Conservation (phyloP, 2,888 invertebrate genomes). For the Temnothorax ravouxi region DNA sequence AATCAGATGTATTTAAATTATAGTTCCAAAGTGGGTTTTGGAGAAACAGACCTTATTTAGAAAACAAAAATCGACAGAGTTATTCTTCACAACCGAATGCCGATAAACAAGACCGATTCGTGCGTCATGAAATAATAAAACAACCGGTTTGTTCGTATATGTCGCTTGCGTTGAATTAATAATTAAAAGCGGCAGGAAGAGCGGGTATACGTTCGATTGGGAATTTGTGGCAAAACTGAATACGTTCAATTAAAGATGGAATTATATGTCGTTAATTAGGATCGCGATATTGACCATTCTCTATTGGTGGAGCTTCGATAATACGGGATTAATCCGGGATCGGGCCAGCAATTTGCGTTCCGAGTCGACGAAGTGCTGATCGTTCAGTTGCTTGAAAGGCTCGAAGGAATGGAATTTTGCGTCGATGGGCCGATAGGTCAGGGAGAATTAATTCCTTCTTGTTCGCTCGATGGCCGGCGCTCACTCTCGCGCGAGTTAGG, state of each 20-base stretch:
- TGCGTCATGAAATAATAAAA: not conserved
- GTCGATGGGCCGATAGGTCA: constrained; percentile 30
- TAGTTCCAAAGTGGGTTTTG: not conserved
- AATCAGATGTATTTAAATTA: not conserved
- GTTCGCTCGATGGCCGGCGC: constrained; percentile 63
- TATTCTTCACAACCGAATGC: not conserved
- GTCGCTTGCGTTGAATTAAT: not conserved
- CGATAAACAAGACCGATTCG: not conserved
- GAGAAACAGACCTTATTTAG: not conserved
- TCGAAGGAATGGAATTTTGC: constrained; percentile 35
- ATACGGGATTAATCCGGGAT: not conserved
- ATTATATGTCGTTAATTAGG: constrained; percentile 22
- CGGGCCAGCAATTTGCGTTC: not conserved
- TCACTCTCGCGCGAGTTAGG: constrained; percentile 61
- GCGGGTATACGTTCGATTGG: not conserved
- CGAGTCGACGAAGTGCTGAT: constrained; percentile 6
- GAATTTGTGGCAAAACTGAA: not conserved
- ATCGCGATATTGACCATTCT: not conserved
- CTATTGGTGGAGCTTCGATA: not conserved
- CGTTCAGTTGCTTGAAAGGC: not conserved
- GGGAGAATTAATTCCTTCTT: constrained; percentile 73
- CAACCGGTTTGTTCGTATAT: not conserved
- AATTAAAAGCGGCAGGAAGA: not conserved
- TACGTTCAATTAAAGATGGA: not conserved
- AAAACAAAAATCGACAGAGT: not conserved